Evolutionary conservation across 2,797 vertebrate species (phyloP), one percentile per base, ranked within the genome.

Genomic region (Enteromius argenteus): DNA sequence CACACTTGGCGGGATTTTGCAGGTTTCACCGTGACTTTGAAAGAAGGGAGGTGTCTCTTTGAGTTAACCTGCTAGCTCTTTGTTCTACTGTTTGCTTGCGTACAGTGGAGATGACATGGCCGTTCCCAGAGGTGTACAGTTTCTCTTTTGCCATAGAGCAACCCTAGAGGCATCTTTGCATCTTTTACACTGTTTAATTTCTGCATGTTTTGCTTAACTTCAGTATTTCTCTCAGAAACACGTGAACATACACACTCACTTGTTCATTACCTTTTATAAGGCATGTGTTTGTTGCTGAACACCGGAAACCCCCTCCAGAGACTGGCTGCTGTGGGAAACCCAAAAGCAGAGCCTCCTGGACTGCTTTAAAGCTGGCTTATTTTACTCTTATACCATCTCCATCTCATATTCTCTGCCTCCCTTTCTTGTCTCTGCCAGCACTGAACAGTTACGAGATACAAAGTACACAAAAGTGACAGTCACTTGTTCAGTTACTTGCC

Each of bases 71-170:
- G 37, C 35, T 37, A 35, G 35, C 23, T 81, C 44, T 86, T 80
- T 76, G 81, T 87, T 84, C 82, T 62, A 19, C 35, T 79, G 30
- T 76, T 75, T 81, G 73, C 83, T 69, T 35, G 76, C 2, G 37
- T 71, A 69, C 73, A 58, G 82, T 39, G 56, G 66, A 67, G 21
- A 78, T 72, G 23, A 49, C 53, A 68, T 84, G 68, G 60, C 37
- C 42, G 21, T 80, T 87, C 86, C 80, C 83, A 83, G 79, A 86
- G 84, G 86, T 85, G 75, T 85, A 71, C 80, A 64, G 69, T 85
- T 85, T 87, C 86, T 32, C 62, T 23, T 39, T 53, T 77, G 73
- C 58, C 30, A 39, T 77, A 79, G 67, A 42, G 73, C 30, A 35
- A 21, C 23, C 35, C 74, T 84, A 23, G 39, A 66, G 37, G 46